These are phyloP conservation scores for Rhagologus leucostigma DNA, from an alignment of 2,113 vertebrate species.

Conservation along the genomic window DNA sequence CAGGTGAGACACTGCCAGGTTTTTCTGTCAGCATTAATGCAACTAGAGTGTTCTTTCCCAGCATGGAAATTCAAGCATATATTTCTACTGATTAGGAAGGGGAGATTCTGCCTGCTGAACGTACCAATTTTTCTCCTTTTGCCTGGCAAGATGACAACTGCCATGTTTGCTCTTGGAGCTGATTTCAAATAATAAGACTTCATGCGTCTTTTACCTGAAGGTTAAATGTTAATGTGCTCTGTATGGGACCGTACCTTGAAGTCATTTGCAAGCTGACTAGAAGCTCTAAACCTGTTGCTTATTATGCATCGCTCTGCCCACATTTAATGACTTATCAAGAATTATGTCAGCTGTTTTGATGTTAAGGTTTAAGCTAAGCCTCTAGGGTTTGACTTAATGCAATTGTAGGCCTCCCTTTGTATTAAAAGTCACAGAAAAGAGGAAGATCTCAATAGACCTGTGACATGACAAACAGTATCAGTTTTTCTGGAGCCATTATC, in stretches of 20 bases:
- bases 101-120: not conserved
- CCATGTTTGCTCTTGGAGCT: not conserved
- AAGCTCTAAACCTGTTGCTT: not conserved
- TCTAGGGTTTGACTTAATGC: not conserved
- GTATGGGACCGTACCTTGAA: not conserved
- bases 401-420: not conserved
- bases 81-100: not conserved
- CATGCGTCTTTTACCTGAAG: not conserved
- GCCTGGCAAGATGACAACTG: not conserved
- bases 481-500: constrained; percentile 12
- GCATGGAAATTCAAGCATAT: not conserved
- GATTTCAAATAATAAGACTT: not conserved
- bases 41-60: not conserved
- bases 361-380: constrained; percentile 5
- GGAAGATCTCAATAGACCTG: not conserved
- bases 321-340: not conserved
- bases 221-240: not conserved
- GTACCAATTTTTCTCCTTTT: not conserved
- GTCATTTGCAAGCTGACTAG: not conserved
- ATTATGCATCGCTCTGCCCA: not conserved
- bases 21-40: not conserved
- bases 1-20: not conserved
- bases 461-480: constrained; percentile 44
- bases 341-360: constrained; percentile 17
- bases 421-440: constrained; percentile 29